Evolutionary conservation across 2,888 invertebrate genomes (phyloP), one percentile per base, ranked within the genome.

Genomic region (Achlya flavicornis): DNA sequence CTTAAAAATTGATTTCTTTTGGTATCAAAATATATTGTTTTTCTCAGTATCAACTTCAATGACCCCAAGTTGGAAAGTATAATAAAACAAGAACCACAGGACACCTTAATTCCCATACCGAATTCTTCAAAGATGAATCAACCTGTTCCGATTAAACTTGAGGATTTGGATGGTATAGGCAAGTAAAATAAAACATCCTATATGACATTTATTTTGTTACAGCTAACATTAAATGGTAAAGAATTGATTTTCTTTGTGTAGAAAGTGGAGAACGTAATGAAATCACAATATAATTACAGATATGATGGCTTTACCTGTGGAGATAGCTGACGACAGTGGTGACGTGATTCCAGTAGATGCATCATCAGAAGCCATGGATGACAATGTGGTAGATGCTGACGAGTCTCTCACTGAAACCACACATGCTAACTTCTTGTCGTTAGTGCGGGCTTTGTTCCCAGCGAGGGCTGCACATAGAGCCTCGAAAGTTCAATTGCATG

Each of bases 361-460:
- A 8, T 80, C 86, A 0, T 77, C 81, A 2, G 86, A 79, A 8
- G 65, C 64, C 4, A 16, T 65, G 16, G 78, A 76, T 0, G 81
- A 83, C 46, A 77, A 75, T 2, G 58, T 78, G 12, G 73, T 84
- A 6, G 88, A 87, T 57, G 80, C 85, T 0, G 92, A 90, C 64
- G 86, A 91, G 68, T 85, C 91, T 61, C 86, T 97, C 48, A 97
- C 97, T 86, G 97, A 97, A 86, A 97, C 97, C 61, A 97, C 97
- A 0, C 97, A 97, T 74, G 95, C 96, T 0, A 97, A 96, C 85
- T 99, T 98, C 94, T 96, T 99, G 86, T 97, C 98, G 1, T 89
- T 99, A 57, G 95, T 99, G 38, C 95, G 98, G 6, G 98, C 98
- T 78, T 95, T 98, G 65, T 97, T 99, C 78, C 97, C 97, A 63